These are phyloP conservation scores for Pararge aegeria DNA, from an alignment of 1,140 invertebrate species.

Conservation along the genomic window DNA sequence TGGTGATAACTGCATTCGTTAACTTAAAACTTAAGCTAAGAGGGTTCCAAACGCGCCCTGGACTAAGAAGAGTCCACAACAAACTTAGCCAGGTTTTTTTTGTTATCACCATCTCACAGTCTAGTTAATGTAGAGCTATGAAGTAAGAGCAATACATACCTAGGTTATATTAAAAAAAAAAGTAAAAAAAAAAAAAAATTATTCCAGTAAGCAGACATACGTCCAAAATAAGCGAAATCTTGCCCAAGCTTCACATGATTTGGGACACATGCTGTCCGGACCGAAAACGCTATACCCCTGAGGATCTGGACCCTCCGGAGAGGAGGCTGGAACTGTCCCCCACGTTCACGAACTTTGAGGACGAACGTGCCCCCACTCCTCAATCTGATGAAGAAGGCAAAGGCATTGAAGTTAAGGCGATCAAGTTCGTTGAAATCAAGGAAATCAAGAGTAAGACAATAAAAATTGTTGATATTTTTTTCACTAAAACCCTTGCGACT, in stretches of 20 bases:
- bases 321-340: slow-evolving; percentile 16
- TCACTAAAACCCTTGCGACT: no score
- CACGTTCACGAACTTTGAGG: slow-evolving; percentile 37
- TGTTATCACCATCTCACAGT: no score
- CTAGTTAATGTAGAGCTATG: no score
- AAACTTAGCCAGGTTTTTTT: no score
- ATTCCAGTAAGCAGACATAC: slow-evolving; percentile 49
- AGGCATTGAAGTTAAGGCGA: slow-evolving; percentile 10
- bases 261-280: slow-evolving; percentile 62
- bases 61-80: no score
- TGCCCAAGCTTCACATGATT: slow-evolving; percentile 42
- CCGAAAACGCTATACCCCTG: slow-evolving; percentile 28
- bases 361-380: slow-evolving; percentile 44
- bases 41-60: no score
- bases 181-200: no score
- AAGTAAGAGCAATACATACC: no score
- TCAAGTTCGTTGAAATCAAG: slow-evolving; percentile 6
- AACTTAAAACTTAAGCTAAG: no score
- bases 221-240: slow-evolving; percentile 42
- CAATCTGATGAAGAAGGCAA: slow-evolving; percentile 41
- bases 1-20: no score
- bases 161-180: no score
- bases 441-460: slow-evolving; percentile 8
- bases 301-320: slow-evolving; percentile 4
- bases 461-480: no score